Evolutionary conservation across 23 tunicate species (phyloP), one percentile per base, ranked within the genome.

Genomic region (Halocynthia roretzi): DNA sequence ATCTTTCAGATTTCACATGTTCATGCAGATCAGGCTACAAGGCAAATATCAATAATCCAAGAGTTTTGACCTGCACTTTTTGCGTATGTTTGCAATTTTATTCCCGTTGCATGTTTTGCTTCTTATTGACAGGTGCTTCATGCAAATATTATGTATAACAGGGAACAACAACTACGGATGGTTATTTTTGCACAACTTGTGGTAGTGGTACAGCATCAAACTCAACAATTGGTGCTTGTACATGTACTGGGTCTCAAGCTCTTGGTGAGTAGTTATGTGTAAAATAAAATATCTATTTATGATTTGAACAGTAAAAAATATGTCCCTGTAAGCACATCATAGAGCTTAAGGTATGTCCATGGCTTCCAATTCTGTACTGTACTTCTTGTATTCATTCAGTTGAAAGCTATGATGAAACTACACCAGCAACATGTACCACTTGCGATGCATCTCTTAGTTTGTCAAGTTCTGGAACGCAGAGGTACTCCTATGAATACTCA

Each of bases 151-250:
- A 31, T 31, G 44, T 31, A 4, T 31, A 31, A 31, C 56, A 71
- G 76, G 62, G 62, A 20, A 21, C 5, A 9, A 80, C 83, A 40
- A 68, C 83, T 7, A 50, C 74, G 0, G 83, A 80, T 68, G 83
- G 83, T 2, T 52, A 70, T 17, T 70, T 67, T 18, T 80, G 83
- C 54, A 21, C 66, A 7, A 22, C 44, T 20, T 80, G 83, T 23
- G 44, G 50, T 8, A 21, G 31, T 61, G 56, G 71, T 12, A 48
- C 60, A 7, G 71, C 22, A 0, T 18, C 18, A 53, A 55, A 54
- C 31, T 52, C 69, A 17, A 31, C 44, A 31, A 31, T 31, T 31
- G 83, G 64, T 7, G 12, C 57, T 10, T 80, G 83, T 44, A 64
- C 66, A 1, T 80, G 83, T 69, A 23, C 76, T 14, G 18, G 53